These are phyloP conservation scores for Podarcis lilfordi DNA, from an alignment of 2,797 vertebrate species.

Conservation along the genomic window DNA sequence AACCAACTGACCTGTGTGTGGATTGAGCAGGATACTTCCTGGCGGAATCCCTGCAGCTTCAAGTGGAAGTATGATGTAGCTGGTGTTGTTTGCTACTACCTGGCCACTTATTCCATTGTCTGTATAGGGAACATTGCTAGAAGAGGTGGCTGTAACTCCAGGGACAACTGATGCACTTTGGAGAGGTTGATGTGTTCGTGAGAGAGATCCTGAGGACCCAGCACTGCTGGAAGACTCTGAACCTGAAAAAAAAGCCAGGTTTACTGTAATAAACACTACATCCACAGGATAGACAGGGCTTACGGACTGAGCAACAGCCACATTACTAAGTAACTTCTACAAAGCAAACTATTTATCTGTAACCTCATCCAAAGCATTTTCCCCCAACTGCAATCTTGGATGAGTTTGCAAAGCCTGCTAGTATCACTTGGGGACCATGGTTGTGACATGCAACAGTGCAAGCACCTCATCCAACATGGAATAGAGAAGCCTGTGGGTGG, in stretches of 20 bases:
- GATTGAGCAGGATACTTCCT: slow-evolving; percentile 94
- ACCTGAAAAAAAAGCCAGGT: slow-evolving; percentile 54
- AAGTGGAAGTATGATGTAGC: slow-evolving; percentile 87
- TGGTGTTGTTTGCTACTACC: slow-evolving; percentile 80
- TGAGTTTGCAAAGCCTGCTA: background rate
- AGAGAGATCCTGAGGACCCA: slow-evolving; percentile 82
- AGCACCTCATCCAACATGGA: background rate
- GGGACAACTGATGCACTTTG: slow-evolving; percentile 79
- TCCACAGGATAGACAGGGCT: background rate
- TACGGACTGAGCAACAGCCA: background rate
- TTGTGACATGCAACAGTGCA: background rate
- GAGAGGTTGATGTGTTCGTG: slow-evolving; percentile 85
- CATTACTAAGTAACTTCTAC: background rate
- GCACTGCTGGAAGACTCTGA: slow-evolving; percentile 86
- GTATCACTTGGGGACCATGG: no score
- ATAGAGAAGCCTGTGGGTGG: background rate
- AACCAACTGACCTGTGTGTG: slow-evolving; percentile 87
- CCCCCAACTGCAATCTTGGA: background rate
- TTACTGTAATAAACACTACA: background rate
- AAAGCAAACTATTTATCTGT: background rate
- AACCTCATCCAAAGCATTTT: background rate
- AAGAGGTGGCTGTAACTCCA: slow-evolving; percentile 65
- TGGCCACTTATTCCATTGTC: slow-evolving; percentile 79
- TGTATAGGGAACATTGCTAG: slow-evolving; percentile 76
- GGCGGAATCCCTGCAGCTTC: slow-evolving; percentile 93